Conservation (phyloP, 2,888 invertebrate genomes). For the Caenorhabditis becei region DNA sequence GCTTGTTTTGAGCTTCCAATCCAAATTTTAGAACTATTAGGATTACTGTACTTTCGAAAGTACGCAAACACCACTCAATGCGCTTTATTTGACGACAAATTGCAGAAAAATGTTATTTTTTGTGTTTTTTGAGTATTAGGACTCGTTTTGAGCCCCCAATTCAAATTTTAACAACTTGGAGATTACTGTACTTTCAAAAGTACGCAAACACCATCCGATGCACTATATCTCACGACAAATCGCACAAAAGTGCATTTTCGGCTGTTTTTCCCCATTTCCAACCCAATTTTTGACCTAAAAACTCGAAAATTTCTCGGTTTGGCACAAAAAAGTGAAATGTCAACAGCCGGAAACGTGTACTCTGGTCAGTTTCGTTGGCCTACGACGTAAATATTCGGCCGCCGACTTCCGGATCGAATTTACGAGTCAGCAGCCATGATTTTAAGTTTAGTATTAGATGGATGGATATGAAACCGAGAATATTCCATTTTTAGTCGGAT, state of each 20-base stretch:
- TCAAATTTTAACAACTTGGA: not conserved
- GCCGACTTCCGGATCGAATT: constrained; percentile 5
- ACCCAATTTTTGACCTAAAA: not conserved
- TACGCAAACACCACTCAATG: not conserved
- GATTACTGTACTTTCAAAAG: constrained; percentile 3
- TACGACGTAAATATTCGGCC: not conserved
- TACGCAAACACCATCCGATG: not conserved
- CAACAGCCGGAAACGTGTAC: constrained; percentile 1
- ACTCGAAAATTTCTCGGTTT: not conserved
- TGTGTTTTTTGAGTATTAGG: not conserved
- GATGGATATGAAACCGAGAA: no score
- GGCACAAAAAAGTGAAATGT: not conserved
- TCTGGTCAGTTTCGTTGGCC: not conserved
- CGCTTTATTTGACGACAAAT: not conserved
- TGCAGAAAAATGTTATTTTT: not conserved
- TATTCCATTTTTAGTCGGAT: no score
- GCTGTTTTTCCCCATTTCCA: not conserved
- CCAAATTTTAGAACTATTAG: not conserved
- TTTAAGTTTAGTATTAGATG: no score
- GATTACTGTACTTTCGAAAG: constrained; percentile 5
- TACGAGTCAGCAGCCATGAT: no score
- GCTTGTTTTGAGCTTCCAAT: not conserved
- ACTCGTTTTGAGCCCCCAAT: not conserved
- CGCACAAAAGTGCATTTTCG: not conserved
- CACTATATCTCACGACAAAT: not conserved